Conservation (phyloP, 2,888 invertebrate species). For the Philonicus albiceps region DNA sequence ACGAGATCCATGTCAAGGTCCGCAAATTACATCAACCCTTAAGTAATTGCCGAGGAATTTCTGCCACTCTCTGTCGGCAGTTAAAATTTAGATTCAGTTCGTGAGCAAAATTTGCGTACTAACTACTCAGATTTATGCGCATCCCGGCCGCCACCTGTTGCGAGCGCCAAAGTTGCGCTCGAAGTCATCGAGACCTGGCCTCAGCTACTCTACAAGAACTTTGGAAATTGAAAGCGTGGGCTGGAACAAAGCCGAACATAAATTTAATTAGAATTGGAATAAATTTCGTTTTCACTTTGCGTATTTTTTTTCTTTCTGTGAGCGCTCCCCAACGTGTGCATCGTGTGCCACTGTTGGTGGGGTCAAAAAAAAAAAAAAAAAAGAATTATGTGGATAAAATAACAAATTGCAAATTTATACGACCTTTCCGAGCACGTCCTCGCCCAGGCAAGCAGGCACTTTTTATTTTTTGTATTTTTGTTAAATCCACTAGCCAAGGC, state of each 20-base stretch:
- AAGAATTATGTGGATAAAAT: neutral
- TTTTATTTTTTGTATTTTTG: neutral
- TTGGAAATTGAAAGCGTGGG: conserved; percentile 7
- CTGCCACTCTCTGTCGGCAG: neutral
- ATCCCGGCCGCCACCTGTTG: conserved; percentile 2
- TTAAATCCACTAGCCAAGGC: conserved; percentile 1
- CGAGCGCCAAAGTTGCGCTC: neutral
- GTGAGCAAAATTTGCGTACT: conserved; percentile 5
- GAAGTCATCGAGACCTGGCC: neutral
- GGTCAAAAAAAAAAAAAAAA: neutral
- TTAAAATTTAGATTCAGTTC: neutral
- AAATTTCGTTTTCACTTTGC: conserved; percentile 4
- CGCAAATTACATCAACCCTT: neutral
- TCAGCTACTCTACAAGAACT: neutral
- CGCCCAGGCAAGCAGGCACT: neutral
- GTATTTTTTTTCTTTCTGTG: neutral
- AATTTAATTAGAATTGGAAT: conserved; percentile 28
- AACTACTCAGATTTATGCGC: neutral
- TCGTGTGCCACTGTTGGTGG: neutral
- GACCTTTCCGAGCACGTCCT: conserved; percentile 20
- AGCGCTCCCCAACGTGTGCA: neutral
- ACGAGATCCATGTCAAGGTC: neutral
- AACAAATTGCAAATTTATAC: conserved; percentile 16
- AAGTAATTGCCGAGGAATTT: neutral
- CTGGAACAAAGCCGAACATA: conserved; percentile 21